Evolutionary conservation across 2,888 invertebrate species (phyloP), one percentile per base, ranked within the genome.

Genomic region (Enchytraeus crypticus): DNA sequence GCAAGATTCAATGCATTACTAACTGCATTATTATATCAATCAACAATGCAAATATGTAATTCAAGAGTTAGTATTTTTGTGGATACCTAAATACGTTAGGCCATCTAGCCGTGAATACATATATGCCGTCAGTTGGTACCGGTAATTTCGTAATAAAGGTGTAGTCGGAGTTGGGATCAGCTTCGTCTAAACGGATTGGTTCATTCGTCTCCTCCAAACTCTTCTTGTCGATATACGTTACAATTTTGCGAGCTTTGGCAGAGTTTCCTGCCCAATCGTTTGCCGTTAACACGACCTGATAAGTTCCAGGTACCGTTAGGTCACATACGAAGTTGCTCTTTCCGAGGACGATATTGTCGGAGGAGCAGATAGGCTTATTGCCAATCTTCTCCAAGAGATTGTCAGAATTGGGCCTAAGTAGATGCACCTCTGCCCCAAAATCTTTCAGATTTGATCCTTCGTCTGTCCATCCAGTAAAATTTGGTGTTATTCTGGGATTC

Each of bases 241-340:
- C 27, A 26, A 61, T 51, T 30, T 57, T 57, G 23, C 61, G 32
- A 27, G 57, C 57, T 38, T 51, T 57, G n/a, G 54, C 51, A 8
- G 23, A 34, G 51, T 61, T 61, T 21, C 51, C 51, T 23, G 61
- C 61, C n/a, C 32, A 34, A 33, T 61, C 61, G 45, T 51, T 29
- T 29, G 47, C 61, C 18, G 61, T 61, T n/a, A 61, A 30, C 18
- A 51, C 57, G 4, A 61, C 38, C 21, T 57, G 51, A 33, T 59
- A 62, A 5, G 38, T 51, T 23, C 58, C 62, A 5, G 58, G 38
- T 11, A 27, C 8, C 18, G 59, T 53, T 5, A 26, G 34, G 2
- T 27, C 45, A 29, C 23, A 59, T 0, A 23, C 26, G 38, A 59
- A 59, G 53, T 59, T 53, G 53, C 54, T 51, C 14, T 55, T 34